Evolutionary conservation across 2,113 vertebrate genomes (phyloP), one percentile per base, ranked within the genome.

Genomic region (Mesitornis unicolor): DNA sequence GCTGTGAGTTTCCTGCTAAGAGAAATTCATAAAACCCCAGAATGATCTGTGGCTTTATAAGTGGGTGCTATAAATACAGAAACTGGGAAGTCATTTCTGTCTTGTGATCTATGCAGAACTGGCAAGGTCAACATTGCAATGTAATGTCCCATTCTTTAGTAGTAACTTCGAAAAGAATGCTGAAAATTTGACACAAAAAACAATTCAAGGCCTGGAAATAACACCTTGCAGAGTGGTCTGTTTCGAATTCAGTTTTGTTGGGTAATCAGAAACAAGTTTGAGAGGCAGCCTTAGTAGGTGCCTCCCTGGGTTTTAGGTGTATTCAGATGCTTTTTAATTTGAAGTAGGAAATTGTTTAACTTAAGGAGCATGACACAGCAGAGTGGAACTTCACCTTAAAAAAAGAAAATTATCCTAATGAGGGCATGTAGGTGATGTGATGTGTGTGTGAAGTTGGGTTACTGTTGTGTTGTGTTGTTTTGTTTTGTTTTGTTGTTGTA

Each of bases 101-200:
- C 65, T 91, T 92, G 75, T 94, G 90, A 94, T 94, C 53, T 80
- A 26, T 85, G 59, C 74, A 79, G 67, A 71, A 63, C 47, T 95
- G 31, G 25, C 65, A 61, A 54, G 69, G 53, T 85, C 59, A 83
- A n/a, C 29, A 11, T 16, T 63, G 42, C 26, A n/a, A 10, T 94
- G 47, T 31, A 38, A 68, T 28, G 28, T 29, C 48, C 26, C 18
- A 24, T 87, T 94, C 48, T 82, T 80, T 8, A 61, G 50, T 76
- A 82, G 43, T 29, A 40, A 48, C 71, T 79, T 82, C 69, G 13
- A 93, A 82, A 87, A 86, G 79, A 93, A 84, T 71, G 53, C 11
- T 71, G 17, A 75, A 74, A 76, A 79, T 33, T 61, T 71, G 24
- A 51, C 28, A 16, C 60, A 60, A 84, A n/a, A 89, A 92, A 22